A percentile compares a stretch with the other conserved stretches of the same genome.
phyloP scores from a whole-genome alignment of 2,797 vertebrate genomes.

The Phylloscopus collybita region DNA sequence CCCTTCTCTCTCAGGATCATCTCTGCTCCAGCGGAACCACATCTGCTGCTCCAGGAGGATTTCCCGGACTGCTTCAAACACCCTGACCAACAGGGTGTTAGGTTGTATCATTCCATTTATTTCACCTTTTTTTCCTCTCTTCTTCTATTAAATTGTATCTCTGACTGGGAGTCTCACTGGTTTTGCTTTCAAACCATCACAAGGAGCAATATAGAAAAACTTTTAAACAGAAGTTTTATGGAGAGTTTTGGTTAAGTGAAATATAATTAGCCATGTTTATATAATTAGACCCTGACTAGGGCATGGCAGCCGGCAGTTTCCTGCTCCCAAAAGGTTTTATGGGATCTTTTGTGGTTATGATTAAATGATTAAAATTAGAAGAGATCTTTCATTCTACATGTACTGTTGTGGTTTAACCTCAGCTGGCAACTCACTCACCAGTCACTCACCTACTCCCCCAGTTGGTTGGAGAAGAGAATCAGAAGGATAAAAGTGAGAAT shows the following conservation, averaged over 20 bases:
- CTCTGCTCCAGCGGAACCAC: too few relatives aligned
- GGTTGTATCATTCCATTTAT: too few relatives aligned
- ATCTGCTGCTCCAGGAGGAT: too few relatives aligned
- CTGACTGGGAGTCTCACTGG: too few relatives aligned
- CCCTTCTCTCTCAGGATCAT: too few relatives aligned
- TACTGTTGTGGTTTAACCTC: not conserved
- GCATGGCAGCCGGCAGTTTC: not conserved
- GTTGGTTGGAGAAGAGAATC: not conserved
- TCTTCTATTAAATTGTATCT: too few relatives aligned
- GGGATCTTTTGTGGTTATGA: not conserved
- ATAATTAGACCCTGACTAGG: not conserved
- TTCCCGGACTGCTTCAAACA: too few relatives aligned
- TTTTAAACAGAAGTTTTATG: not conserved
- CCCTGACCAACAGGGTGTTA: too few relatives aligned
- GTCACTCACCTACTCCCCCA: rapidly evolving
- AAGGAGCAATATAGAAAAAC: not conserved
- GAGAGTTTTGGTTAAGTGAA: not conserved
- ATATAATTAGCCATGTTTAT: not conserved
- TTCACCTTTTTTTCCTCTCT: too few relatives aligned
- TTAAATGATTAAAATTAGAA: not conserved
- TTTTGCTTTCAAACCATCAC: too few relatives aligned
- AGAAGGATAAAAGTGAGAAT: not conserved
- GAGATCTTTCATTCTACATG: not conserved
- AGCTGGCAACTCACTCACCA: not conserved
- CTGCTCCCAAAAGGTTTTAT: not conserved